Conservation (phyloP, 2,888 invertebrate species). For the Melipona beecheii region DNA sequence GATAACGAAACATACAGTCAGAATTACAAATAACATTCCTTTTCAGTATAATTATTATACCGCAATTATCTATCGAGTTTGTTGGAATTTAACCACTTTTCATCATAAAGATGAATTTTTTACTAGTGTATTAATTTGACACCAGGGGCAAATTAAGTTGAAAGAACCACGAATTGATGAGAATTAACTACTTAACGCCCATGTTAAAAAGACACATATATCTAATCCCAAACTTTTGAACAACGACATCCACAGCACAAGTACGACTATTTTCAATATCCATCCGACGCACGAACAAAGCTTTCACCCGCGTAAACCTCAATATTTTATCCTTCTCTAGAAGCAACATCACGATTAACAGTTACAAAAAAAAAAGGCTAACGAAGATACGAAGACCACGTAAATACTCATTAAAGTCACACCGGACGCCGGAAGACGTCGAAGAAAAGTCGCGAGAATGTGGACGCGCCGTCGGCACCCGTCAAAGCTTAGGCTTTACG, state of each 20-base stretch:
- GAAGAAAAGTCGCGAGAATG: conserved; percentile 25
- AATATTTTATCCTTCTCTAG: neutral
- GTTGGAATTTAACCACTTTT: too few species aligned
- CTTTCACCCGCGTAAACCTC: neutral
- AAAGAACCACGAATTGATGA: too few species aligned
- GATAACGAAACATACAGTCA: too few species aligned
- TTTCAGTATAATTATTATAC: too few species aligned
- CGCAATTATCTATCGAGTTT: too few species aligned
- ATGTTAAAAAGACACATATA: neutral
- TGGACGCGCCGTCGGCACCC: conserved; percentile 59
- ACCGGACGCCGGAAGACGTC: neutral
- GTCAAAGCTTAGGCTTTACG: conserved; percentile 70
- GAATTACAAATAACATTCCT: too few species aligned
- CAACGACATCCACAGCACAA: neutral
- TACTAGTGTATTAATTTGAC: too few species aligned
- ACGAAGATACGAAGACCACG: neutral
- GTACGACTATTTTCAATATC: neutral
- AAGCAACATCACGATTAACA: neutral
- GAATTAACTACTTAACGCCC: neutral
- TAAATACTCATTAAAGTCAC: conserved; percentile 8
- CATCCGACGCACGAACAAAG: neutral
- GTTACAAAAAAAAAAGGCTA: too few species aligned
- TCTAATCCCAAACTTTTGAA: neutral
- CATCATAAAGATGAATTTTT: too few species aligned
- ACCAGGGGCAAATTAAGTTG: too few species aligned